These are phyloP conservation scores for Drosophila mauritiana DNA, from an alignment of 1,140 invertebrate genomes.

Conservation along the genomic window DNA sequence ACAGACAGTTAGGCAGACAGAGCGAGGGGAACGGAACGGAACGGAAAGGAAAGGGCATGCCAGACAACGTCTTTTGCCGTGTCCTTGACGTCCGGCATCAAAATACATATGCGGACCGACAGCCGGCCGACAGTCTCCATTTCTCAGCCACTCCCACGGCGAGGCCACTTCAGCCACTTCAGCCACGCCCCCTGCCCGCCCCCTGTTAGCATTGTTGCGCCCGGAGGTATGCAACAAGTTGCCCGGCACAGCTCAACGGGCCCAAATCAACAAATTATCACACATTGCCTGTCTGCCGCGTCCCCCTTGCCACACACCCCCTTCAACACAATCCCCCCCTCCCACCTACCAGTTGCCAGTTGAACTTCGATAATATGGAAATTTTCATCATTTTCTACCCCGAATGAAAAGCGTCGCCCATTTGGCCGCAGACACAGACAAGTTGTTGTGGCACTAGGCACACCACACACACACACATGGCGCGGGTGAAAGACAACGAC, in stretches of 20 bases:
- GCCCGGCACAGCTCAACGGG: conserved; percentile 8
- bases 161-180: neutral
- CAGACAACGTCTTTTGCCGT: conserved; percentile 43
- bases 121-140: conserved; percentile 1
- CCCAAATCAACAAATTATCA: conserved; percentile 77
- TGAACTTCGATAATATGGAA: conserved; percentile 77
- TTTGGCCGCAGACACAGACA: conserved; percentile 58
- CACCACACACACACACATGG: conserved; percentile 2
- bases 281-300: conserved; percentile 37
- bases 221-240: conserved; percentile 68
- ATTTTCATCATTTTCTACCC: conserved; percentile 75
- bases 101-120: conserved; percentile 48
- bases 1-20: conserved; percentile 21
- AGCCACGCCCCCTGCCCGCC: conserved; percentile 5
- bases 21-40: no score
- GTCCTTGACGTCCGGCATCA: conserved; percentile 62
- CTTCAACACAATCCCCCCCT: neutral
- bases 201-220: conserved; percentile 37
- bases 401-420: conserved; percentile 46
- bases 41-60: neutral
- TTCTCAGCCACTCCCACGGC: conserved; percentile 3
- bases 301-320: neutral
- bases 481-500: conserved; percentile 21
- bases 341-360: neutral
- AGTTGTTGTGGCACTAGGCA: conserved; percentile 50